A percentile compares a stretch with the other conserved stretches of the same genome.
Evolutionary conservation across 1,140 invertebrate species (phyloP).

Genomic region (Lineus longissimus): DNA sequence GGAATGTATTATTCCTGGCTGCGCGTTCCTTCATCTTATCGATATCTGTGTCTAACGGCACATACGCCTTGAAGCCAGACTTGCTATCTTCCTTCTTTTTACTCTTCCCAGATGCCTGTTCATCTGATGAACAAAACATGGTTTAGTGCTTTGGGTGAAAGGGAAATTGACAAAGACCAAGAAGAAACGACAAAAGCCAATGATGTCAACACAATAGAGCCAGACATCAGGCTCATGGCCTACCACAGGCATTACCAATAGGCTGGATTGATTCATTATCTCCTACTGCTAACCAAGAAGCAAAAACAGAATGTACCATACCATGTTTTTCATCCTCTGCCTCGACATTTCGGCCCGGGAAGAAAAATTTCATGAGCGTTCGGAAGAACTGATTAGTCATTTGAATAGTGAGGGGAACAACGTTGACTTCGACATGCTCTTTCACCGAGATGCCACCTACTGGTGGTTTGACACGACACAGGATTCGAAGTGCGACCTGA

Average conservation of each 20-base stretch:
- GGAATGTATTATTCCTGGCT: constrained; percentile 97
- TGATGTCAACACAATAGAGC: too few species aligned
- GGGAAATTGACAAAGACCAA: too few species aligned
- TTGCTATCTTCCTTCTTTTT: constrained; percentile 1
- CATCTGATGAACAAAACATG: too few species aligned
- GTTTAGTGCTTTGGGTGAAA: too few species aligned
- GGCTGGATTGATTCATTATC: too few species aligned
- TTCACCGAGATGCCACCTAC: constrained; percentile 97
- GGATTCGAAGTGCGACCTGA: constrained; percentile 43
- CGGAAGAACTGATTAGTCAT: constrained; percentile 96
- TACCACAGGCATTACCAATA: too few species aligned
- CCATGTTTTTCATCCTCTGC: constrained; percentile 35
- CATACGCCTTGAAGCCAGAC: constrained; percentile 1
- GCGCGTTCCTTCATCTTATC: constrained; percentile 99
- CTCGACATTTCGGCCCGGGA: constrained; percentile 75
- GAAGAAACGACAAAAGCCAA: too few species aligned
- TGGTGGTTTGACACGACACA: constrained; percentile 47
- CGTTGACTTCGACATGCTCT: constrained; percentile 76
- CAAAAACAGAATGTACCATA: too few species aligned
- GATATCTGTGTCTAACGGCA: constrained; percentile 74
- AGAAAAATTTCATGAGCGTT: constrained; percentile 96
- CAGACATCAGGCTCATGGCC: too few species aligned
- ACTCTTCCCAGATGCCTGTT: background rate
- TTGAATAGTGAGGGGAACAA: constrained; percentile 57
- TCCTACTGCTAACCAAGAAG: too few species aligned